Percentiles rank a stretch among this genome's conserved stretches.
These are phyloP conservation scores for Ceratosolen fusciceps DNA, from an alignment of 1,140 invertebrate species.

Conservation along the genomic window DNA sequence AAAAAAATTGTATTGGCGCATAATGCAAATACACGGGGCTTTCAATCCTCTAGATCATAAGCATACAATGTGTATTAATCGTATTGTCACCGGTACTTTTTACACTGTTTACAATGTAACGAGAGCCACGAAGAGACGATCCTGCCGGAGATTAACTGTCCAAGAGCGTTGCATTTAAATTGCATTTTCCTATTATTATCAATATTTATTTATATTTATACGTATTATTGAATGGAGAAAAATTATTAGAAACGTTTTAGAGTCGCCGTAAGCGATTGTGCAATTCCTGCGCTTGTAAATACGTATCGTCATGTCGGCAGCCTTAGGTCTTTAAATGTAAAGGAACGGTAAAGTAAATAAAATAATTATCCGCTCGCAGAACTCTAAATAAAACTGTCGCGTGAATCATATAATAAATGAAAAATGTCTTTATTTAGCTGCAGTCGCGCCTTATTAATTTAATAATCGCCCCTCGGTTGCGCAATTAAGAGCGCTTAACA, in stretches of 20 bases:
- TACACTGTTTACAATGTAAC: not conserved
- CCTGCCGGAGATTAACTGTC: not conserved
- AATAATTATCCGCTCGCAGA: not conserved
- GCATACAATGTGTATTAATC: constrained; percentile 18
- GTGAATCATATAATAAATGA: not conserved
- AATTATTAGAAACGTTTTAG: too few species aligned
- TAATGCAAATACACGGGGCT: not conserved
- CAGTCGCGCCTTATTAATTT: too few species aligned
- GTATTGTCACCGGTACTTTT: not conserved
- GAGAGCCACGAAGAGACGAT: not conserved
- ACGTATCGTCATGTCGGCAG: not conserved
- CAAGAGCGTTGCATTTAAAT: not conserved
- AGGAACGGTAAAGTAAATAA: not conserved
- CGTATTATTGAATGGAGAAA: too few species aligned
- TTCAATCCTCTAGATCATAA: constrained; percentile 24
- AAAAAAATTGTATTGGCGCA: constrained; percentile 14
- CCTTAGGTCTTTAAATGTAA: not conserved
- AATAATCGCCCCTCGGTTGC: too few species aligned
- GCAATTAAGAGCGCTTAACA: too few species aligned
- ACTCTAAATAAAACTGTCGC: not conserved
- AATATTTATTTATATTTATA: not conserved
- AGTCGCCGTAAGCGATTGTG: too few species aligned
- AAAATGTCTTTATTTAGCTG: too few species aligned
- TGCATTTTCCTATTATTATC: not conserved
- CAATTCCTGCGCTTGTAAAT: not conserved